Evolutionary conservation across 2,113 vertebrate genomes (phyloP).

Genomic region (Polypterus senegalus): DNA sequence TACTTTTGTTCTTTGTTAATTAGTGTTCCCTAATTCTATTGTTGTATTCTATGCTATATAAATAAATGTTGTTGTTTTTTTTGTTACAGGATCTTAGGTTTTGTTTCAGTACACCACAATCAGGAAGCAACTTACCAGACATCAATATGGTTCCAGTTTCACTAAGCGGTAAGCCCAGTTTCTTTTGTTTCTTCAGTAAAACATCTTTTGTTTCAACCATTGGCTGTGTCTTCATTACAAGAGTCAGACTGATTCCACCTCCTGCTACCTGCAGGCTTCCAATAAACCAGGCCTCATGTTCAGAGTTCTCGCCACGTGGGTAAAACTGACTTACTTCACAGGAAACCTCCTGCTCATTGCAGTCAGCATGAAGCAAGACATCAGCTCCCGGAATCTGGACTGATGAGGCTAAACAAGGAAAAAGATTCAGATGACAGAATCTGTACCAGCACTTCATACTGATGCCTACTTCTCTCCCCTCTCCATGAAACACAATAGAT

Average conservation of each 20-base stretch:
- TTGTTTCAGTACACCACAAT: background rate
- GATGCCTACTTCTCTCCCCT: too few relatives aligned
- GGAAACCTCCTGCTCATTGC: constrained; percentile 49
- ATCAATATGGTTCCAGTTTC: constrained; percentile 40
- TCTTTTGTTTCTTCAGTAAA: constrained; percentile 33
- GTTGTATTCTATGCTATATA: too few relatives aligned
- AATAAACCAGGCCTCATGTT: constrained; percentile 39
- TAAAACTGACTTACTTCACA: constrained; percentile 55
- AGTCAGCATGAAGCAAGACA: constrained; percentile 57
- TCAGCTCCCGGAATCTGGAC: constrained; percentile 42
- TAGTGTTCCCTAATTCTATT: too few relatives aligned
- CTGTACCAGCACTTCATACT: too few relatives aligned
- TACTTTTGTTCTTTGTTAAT: too few relatives aligned
- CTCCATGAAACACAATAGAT: too few relatives aligned
- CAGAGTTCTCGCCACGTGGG: constrained; percentile 20
- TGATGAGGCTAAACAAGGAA: constrained; percentile 5
- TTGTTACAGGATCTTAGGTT: background rate
- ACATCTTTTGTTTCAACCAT: constrained; percentile 8
- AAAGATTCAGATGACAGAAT: too few relatives aligned
- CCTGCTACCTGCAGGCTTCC: constrained; percentile 42
- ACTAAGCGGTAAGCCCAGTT: constrained; percentile 48
- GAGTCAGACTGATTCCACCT: constrained; percentile 35
- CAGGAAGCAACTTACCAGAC: constrained; percentile 31
- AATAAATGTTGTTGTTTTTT: too few relatives aligned
- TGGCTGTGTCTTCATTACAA: constrained; percentile 47